Conservation (phyloP, 2,797 vertebrate species). For the Smutsia gigantea region DNA sequence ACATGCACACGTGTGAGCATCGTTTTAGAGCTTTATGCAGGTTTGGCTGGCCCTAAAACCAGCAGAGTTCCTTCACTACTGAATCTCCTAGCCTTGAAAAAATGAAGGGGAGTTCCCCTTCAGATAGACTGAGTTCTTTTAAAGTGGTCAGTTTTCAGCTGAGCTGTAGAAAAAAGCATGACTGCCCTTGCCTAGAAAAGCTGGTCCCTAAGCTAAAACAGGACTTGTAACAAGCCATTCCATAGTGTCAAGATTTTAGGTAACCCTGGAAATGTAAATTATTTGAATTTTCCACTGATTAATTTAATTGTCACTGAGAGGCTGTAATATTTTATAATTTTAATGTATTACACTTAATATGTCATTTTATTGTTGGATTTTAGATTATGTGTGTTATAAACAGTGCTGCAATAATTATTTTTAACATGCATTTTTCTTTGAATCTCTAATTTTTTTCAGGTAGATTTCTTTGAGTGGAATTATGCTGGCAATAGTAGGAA, state of each 20-base stretch:
- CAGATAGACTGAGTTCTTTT: neutral
- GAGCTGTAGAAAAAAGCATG: neutral
- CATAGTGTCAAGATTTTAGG: neutral
- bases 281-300: neutral
- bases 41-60: neutral
- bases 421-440: neutral
- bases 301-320: no score
- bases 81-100: neutral
- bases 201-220: neutral
- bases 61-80: neutral
- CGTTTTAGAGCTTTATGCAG: neutral
- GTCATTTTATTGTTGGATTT: neutral
- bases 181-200: neutral
- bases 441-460: neutral
- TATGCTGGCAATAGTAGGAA: neutral
- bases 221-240: neutral
- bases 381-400: neutral
- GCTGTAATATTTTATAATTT: neutral
- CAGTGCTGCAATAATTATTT: neutral
- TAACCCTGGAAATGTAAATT: neutral
- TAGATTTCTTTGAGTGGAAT: neutral
- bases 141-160: neutral
- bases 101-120: neutral
- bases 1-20: accelerated
- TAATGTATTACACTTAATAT: neutral